Conservation (phyloP, 2,113 vertebrate species). For the Pollachius pollachius region DNA sequence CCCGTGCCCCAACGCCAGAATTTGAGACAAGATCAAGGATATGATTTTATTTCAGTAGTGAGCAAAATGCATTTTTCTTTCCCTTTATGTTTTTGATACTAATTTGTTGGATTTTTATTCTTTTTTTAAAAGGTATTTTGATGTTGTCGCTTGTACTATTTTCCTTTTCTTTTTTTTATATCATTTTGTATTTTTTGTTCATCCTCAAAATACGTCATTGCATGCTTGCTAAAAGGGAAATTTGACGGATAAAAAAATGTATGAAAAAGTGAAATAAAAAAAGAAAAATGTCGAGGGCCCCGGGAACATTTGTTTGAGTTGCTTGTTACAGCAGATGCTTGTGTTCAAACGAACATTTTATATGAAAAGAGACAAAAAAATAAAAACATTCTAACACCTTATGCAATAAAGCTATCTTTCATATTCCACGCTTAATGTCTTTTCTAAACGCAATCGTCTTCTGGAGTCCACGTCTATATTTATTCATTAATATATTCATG, state of each 20-base stretch:
- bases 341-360: constrained; percentile 98
- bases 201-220: constrained; percentile 80
- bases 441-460: constrained; percentile 39
- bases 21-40: constrained; percentile 72
- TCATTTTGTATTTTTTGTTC: constrained; percentile 73
- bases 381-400: constrained; percentile 91
- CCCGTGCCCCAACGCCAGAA: constrained; percentile 67
- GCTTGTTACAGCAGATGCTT: constrained; percentile 98
- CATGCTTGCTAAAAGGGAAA: constrained; percentile 91
- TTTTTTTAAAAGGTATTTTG: constrained; percentile 69
- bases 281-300: constrained; percentile 71
- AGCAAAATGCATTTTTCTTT: constrained; percentile 56
- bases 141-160: constrained; percentile 78
- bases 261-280: constrained; percentile 63
- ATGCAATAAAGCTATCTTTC: constrained; percentile 99
- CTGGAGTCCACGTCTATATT: neutral
- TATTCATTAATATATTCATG: no score
- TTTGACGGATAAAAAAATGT: constrained; percentile 66
- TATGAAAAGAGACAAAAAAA: constrained; percentile 93
- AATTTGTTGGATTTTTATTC: constrained; percentile 70
- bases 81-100: constrained; percentile 71
- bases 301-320: constrained; percentile 82
- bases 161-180: constrained; percentile 59
- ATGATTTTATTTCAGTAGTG: constrained; percentile 68
- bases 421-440: constrained; percentile 66